A percentile compares a stretch with the other conserved stretches of the same genome.
phyloP scores from a whole-genome alignment of 2,113 vertebrate species.

The Perca fluviatilis region DNA sequence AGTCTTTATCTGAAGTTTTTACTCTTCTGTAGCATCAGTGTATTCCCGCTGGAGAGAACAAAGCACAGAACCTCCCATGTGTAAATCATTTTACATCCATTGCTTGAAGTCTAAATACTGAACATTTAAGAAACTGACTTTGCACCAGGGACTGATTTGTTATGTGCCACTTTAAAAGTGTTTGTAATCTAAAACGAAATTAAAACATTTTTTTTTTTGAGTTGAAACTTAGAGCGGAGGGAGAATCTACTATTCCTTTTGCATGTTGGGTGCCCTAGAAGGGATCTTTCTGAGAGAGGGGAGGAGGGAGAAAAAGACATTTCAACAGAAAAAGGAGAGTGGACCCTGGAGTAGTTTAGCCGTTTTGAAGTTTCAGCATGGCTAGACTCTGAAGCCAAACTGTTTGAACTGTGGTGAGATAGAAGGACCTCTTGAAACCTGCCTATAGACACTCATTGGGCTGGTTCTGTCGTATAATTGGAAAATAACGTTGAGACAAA shows the following conservation, averaged over 20 bases:
- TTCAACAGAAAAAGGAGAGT: conserved; percentile 21
- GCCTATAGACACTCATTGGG: conserved; percentile 25
- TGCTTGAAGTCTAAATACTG: conserved; percentile 59
- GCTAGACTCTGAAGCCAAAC: conserved; percentile 66
- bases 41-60: conserved; percentile 44
- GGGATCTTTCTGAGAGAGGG: conserved; percentile 29
- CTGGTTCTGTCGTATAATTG: conserved; percentile 49
- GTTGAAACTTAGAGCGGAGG: conserved; percentile 47
- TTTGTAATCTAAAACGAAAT: conserved; percentile 57
- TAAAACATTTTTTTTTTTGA: conserved; percentile 19
- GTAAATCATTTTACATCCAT: conserved; percentile 33
- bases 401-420: conserved; percentile 69
- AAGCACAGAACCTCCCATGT: conserved; percentile 24
- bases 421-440: conserved; percentile 58
- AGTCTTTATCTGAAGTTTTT: conserved; percentile 36
- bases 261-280: conserved; percentile 54
- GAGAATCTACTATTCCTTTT: conserved; percentile 52
- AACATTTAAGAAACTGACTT: conserved; percentile 58
- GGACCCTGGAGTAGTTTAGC: conserved; percentile 64
- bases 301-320: conserved; percentile 16
- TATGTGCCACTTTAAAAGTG: conserved; percentile 54
- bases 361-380: conserved; percentile 66
- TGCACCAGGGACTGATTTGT: conserved; percentile 40
- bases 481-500: conserved; percentile 42
- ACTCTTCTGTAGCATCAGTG: conserved; percentile 31